Percentiles rank a stretch among this genome's conserved stretches.
Conservation (phyloP, 2,797 vertebrate species). For the Gadopsis marmoratus region DNA sequence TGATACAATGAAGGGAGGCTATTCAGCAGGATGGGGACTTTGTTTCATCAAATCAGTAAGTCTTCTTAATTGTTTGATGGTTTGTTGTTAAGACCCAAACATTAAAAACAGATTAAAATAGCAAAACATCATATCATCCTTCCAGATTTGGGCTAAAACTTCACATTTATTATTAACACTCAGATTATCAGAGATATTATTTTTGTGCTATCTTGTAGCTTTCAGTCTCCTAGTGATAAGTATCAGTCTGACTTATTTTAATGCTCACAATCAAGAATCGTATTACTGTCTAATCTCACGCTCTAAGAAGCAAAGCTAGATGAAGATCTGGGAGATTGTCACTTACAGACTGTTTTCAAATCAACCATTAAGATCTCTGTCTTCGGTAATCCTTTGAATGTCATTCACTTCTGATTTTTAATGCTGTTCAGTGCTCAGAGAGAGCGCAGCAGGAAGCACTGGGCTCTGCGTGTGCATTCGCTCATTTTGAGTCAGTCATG, state of each 20-base stretch:
- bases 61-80: conserved; percentile 9
- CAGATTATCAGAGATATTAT: conserved; percentile 70
- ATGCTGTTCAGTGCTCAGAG: conserved; percentile 40
- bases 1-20: neutral
- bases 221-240: conserved; percentile 63
- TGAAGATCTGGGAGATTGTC: conserved; percentile 71
- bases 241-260: conserved; percentile 75
- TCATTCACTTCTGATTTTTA: conserved; percentile 70
- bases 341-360: conserved; percentile 70
- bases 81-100: conserved; percentile 15
- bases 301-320: conserved; percentile 73
- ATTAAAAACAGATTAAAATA: conserved; percentile 24
- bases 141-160: conserved; percentile 56
- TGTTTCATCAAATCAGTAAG: conserved; percentile 15
- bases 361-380: conserved; percentile 76
- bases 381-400: conserved; percentile 73
- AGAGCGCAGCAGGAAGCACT: conserved; percentile 33
- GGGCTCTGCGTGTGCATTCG: conserved; percentile 32
- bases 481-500: conserved; percentile 29
- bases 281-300: conserved; percentile 74
- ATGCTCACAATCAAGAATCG: conserved; percentile 73
- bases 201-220: conserved; percentile 49
- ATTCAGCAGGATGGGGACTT: neutral
- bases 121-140: conserved; percentile 18
- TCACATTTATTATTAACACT: conserved; percentile 60